Evolutionary conservation across 2,888 invertebrate species (phyloP).

Genomic region (Acleris literana): DNA sequence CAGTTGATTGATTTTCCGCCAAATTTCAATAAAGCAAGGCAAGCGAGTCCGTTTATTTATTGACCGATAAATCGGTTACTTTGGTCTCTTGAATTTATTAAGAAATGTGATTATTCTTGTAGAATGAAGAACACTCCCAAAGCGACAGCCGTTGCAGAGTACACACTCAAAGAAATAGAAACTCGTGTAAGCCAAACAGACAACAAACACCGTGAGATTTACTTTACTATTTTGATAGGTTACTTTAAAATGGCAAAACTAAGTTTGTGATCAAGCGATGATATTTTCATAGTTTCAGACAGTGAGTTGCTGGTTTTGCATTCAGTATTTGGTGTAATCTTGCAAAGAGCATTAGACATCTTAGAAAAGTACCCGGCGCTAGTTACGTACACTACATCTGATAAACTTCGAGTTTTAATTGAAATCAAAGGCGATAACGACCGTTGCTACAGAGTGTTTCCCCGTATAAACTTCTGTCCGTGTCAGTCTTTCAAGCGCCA

Average conservation of each 20-base stretch:
- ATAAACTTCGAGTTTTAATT: conserved; percentile 72
- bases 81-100: neutral
- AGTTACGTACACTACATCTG: conserved; percentile 70
- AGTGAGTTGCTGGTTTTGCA: conserved; percentile 81
- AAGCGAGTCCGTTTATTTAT: too few species aligned
- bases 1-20: too few species aligned
- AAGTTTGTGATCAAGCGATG: neutral
- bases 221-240: conserved; percentile 7
- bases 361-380: conserved; percentile 83
- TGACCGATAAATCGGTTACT: too few species aligned
- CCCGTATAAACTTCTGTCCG: conserved; percentile 86
- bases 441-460: conserved; percentile 85
- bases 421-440: conserved; percentile 83
- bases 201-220: conserved; percentile 49
- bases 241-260: neutral
- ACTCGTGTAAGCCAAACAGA: conserved; percentile 43
- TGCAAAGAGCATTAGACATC: conserved; percentile 85
- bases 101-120: conserved; percentile 11
- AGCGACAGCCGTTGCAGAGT: conserved; percentile 51
- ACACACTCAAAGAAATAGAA: conserved; percentile 53
- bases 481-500: conserved; percentile 85
- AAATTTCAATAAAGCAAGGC: too few species aligned
- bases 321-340: conserved; percentile 82
- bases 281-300: conserved; percentile 79
- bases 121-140: conserved; percentile 39